Base-by-base conservation (phyloP, 2,113 vertebrate species). In the Cyprinodon variegatus region DNA sequence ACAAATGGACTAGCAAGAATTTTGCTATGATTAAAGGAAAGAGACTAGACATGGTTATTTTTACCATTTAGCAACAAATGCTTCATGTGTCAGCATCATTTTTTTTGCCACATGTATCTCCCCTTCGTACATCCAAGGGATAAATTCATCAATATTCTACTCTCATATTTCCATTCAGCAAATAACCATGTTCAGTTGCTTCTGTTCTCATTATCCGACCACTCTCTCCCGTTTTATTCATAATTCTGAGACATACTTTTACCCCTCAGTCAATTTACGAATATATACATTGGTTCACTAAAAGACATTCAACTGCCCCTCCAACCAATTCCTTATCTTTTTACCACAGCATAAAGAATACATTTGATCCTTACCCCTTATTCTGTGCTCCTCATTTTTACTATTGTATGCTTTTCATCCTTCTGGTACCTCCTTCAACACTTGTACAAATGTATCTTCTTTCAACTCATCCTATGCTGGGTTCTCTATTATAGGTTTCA, bases 271-370 rank as follows among this genome's bases (percentile, higher is more conserved):
- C 61, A 53, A 66, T 65, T 13, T 53, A 78, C 69, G 36, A 62
- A 66, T 66, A 29, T 50, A 81, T 72, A 39, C 60, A 70, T 72
- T 46, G 38, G 48, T 71, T 63, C 63, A 64, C 14, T 29, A 13
- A 4, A 13, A 57, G 48, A 69, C 71, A 41, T 63, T 67, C 60
- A 69, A 70, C 69, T 45, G 6, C 78, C 65, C 62, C 68, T 82
- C 80, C 77, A 46, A 61, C 39, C 65, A 68, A 43, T 39, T 39
- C 61, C 70, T 87, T 86, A 85, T 89, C 85, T 69, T 76, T 45
- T 57, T 40, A 7, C 70, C 36, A 38, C 85, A 85, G 77, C 76
- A 57, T 81, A 75, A 67, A 74, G 84, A 85, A n/a, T n/a, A 76
- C 66, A 73, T 74, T 65, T 8, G 0, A n/a, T 67, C 57, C 57